Percentiles rank a stretch among this genome's conserved stretches.
Evolutionary conservation across 2,797 vertebrate genomes (phyloP).

Genomic region (Cyprinodon diabolis): DNA sequence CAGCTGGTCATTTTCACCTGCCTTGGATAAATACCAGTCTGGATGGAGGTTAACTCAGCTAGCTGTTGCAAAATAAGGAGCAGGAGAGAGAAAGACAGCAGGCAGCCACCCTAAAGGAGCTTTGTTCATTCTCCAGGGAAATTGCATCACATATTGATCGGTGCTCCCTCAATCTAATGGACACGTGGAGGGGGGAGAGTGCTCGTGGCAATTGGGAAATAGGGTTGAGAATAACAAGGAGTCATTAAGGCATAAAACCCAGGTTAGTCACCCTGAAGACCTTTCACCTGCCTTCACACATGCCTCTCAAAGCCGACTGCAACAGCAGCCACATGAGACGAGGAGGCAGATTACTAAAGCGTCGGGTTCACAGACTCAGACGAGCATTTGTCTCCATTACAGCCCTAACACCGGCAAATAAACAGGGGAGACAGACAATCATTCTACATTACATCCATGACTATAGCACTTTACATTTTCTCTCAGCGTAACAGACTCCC

Average conservation of each 20-base stretch:
- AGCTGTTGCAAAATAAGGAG: constrained; percentile 8
- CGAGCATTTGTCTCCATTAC: constrained; percentile 79
- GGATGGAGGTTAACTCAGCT: constrained; percentile 47
- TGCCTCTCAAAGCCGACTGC: constrained; percentile 25
- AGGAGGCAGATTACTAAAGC: constrained; percentile 49
- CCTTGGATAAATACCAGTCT: constrained; percentile 51
- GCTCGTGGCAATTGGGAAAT: constrained; percentile 73
- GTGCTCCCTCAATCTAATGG: constrained; percentile 69
- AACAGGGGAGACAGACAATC: constrained; percentile 78
- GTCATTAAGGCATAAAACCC: constrained; percentile 77
- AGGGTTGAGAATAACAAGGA: constrained; percentile 76
- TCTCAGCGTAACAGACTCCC: constrained; percentile 72
- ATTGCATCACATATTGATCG: constrained; percentile 77
- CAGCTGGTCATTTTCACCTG: constrained; percentile 31
- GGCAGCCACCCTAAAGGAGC: constrained; percentile 54
- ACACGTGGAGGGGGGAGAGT: constrained; percentile 59
- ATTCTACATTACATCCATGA: constrained; percentile 79
- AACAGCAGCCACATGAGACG: constrained; percentile 2
- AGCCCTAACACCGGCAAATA: constrained; percentile 69
- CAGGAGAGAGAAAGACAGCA: constrained; percentile 33
- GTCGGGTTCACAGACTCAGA: constrained; percentile 56
- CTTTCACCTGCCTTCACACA: constrained; percentile 61
- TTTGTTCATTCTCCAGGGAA: constrained; percentile 60
- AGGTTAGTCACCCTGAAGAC: constrained; percentile 69
- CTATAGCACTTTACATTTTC: constrained; percentile 78